Evolutionary conservation across 2,888 invertebrate species (phyloP).

Genomic region (Altica lythri): DNA sequence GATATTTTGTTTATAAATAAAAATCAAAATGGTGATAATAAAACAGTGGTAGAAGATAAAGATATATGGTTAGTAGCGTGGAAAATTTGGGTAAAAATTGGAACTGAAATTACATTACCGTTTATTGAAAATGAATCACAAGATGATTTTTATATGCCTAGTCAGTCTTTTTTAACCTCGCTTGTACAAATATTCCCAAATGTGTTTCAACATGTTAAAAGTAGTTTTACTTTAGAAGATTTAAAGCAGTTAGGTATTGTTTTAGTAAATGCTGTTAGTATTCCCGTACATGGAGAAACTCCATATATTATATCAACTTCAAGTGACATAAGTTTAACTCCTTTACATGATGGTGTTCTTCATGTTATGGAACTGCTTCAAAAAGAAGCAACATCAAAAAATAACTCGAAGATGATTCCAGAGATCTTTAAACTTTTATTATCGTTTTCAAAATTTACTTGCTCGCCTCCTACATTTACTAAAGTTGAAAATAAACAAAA

Average conservation of each 20-base stretch:
- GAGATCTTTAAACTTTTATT: conserved; percentile 70
- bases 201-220: conserved; percentile 83
- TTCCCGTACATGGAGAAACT: conserved; percentile 80
- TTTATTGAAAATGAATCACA: conserved; percentile 55
- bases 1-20: conserved; percentile 82
- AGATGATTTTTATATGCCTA: conserved; percentile 81
- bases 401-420: conserved; percentile 66
- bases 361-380: conserved; percentile 88
- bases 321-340: conserved; percentile 79
- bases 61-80: conserved; percentile 82
- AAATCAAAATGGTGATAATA: conserved; percentile 55
- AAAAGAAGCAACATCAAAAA: conserved; percentile 69
- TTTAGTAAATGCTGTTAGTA: conserved; percentile 75
- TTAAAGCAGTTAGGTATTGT: conserved; percentile 73
- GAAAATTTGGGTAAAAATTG: conserved; percentile 88
- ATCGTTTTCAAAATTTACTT: conserved; percentile 71
- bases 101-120: conserved; percentile 75
- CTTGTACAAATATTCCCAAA: conserved; percentile 95
- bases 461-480: conserved; percentile 66
- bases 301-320: conserved; percentile 75
- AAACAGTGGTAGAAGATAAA: conserved; percentile 57
- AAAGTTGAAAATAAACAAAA: conserved; percentile 59
- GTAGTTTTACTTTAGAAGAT: conserved; percentile 71
- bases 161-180: conserved; percentile 91
- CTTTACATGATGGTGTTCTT: conserved; percentile 82